A percentile compares a stretch with the other conserved stretches of the same genome.
These are phyloP conservation scores for Odontesthes bonariensis DNA, from an alignment of 2,113 vertebrate genomes.

Conservation along the genomic window DNA sequence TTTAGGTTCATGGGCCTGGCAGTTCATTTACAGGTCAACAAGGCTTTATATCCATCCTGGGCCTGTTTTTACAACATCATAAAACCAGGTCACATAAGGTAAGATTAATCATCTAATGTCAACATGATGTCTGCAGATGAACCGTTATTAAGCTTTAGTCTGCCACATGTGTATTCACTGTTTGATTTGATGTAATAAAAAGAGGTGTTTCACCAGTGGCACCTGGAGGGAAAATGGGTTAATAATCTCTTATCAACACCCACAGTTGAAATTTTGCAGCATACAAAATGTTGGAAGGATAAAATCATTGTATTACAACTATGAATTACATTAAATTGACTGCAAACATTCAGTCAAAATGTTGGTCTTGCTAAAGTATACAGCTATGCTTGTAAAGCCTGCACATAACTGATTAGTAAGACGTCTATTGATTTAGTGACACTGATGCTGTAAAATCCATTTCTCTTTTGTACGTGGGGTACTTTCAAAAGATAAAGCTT, in stretches of 20 bases:
- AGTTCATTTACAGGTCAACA: slow-evolving; percentile 77
- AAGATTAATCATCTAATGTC: slow-evolving; percentile 63
- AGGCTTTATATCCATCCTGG: slow-evolving; percentile 55
- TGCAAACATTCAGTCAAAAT: no score
- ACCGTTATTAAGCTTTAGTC: slow-evolving; percentile 32
- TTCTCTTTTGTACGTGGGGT: not conserved
- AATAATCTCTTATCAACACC: not conserved
- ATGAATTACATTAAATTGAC: no score
- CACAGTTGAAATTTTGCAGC: not conserved
- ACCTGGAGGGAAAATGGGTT: not conserved
- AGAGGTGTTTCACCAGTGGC: slow-evolving; percentile 3
- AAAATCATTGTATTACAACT: no score
- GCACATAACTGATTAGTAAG: not conserved
- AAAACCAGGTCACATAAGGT: slow-evolving; percentile 64
- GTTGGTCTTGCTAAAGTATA: no score
- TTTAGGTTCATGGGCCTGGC: slow-evolving; percentile 71
- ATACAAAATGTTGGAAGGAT: no score
- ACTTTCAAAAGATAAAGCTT: not conserved
- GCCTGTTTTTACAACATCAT: slow-evolving; percentile 44
- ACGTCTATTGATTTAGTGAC: not conserved
- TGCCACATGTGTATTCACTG: slow-evolving; percentile 23
- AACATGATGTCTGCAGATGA: slow-evolving; percentile 34
- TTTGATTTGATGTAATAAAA: slow-evolving; percentile 62
- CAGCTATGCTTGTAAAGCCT: not conserved
- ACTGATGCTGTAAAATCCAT: not conserved